These are phyloP conservation scores for Zapornia atra DNA, from an alignment of 2,113 vertebrate genomes.

Conservation along the genomic window DNA sequence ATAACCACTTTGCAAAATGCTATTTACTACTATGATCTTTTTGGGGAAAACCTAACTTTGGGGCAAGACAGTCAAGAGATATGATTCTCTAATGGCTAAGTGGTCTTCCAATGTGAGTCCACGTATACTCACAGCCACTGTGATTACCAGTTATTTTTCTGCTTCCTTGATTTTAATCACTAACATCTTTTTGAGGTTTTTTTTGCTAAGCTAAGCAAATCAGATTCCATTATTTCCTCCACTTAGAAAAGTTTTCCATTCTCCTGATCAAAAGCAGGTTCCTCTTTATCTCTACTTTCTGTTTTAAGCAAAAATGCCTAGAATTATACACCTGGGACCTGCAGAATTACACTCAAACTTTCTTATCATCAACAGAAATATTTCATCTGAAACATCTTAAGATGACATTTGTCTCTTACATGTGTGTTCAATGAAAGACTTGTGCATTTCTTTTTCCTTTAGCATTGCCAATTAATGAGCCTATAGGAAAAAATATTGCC, in stretches of 20 bases:
- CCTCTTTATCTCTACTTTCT: neutral
- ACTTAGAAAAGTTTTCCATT: neutral
- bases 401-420: neutral
- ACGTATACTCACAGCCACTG: neutral
- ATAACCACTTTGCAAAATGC: neutral
- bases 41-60: neutral
- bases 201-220: neutral
- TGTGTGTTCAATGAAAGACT: neutral
- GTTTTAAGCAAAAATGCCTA: neutral
- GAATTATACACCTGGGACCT: neutral
- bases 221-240: neutral
- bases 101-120: neutral
- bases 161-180: neutral
- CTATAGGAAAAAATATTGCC: neutral
- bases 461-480: neutral
- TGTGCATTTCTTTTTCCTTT: neutral
- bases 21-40: neutral
- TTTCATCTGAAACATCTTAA: neutral
- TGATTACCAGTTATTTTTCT: neutral
- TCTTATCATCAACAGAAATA: neutral
- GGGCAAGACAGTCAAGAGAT: neutral
- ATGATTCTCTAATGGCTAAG: neutral
- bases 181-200: neutral
- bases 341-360: neutral
- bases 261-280: neutral